Evolutionary conservation across 2,113 vertebrate species (phyloP).

Genomic region (Bucco capensis): DNA sequence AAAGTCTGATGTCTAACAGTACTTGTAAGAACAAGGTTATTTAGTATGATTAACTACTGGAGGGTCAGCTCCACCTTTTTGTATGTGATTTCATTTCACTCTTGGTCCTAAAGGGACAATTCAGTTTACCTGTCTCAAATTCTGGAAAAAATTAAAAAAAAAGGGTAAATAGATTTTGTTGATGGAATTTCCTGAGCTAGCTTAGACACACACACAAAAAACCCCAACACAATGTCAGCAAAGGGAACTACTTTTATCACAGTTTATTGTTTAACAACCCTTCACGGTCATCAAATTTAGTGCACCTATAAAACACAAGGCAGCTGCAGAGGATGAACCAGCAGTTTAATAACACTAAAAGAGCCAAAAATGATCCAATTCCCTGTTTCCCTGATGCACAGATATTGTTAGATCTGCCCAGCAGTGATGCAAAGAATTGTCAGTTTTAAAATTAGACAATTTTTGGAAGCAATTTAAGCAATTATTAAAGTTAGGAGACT

Average conservation of each 20-base stretch:
- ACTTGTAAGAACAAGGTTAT: neutral
- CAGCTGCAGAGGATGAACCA: slow-evolving; percentile 61
- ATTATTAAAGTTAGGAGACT: neutral
- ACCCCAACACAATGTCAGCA: slow-evolving; percentile 58
- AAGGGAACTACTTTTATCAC: slow-evolving; percentile 75
- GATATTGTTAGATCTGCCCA: neutral
- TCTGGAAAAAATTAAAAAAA: neutral
- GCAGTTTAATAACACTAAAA: slow-evolving; percentile 70
- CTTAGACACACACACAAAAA: slow-evolving; percentile 69
- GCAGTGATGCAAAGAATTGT: neutral
- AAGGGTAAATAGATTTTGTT: slow-evolving; percentile 44
- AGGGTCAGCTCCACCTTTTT: neutral
- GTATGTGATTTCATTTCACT: neutral
- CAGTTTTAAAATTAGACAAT: neutral
- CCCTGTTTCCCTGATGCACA: neutral
- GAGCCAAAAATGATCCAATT: slow-evolving; percentile 38
- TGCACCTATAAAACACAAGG: slow-evolving; percentile 70
- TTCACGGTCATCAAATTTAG: slow-evolving; percentile 73
- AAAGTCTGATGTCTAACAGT: neutral
- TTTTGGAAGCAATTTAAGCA: neutral
- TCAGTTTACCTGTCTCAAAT: slow-evolving; percentile 24
- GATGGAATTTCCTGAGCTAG: slow-evolving; percentile 60
- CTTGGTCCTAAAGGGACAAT: neutral
- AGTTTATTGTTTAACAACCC: slow-evolving; percentile 70
- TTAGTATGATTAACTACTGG: neutral